Base-by-base conservation (phyloP, 2,113 vertebrate species). In the Neodon shergylaensis region DNA sequence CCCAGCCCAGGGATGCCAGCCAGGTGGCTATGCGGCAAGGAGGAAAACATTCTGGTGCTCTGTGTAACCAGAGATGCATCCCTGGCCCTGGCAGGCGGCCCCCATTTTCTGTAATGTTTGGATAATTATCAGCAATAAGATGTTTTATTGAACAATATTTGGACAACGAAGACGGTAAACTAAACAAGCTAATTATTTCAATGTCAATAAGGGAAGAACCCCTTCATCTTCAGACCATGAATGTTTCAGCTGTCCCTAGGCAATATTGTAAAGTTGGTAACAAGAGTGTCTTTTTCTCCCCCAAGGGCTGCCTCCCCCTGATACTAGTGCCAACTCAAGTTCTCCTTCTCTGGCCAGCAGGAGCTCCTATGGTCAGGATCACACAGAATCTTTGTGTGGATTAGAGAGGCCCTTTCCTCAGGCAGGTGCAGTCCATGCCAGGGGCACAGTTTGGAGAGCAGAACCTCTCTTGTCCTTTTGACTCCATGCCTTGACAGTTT, bases 111-210 rank as follows among this genome's bases (percentile, higher is more conserved):
- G 88, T 78, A 49, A 91, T 44, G 65, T 91, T 90, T 83, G 81
- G 88, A 81, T 61, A 91, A 92, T 96, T 94, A 91, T 94, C 92
- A 95, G 95, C 94, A 91, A 88, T 88, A 86, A 94, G 81, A 94
- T 49, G 2, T 68, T 92, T 95, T 88, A 96, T 94, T 95, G 91
- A 95, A 84, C 74, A 90, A 81, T 97, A 90, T 97, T 95, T 97
- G 95, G 74, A 95, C 92, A 91, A 95, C 63, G 94, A 91, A 54
- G 17, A 79, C 78, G 65, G 90, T 47, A 91, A 94, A 58, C 61
- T 49, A 94, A 97, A 87, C 96, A 92, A 63, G 65, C 72, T 94
- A 94, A 94, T 96, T 94, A 83, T 89, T 94, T 96, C n/a, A 13
- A 19, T 58, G 86, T 84, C 94, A 79, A 77, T 79, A 94, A 95